Conservation (phyloP, 2,888 invertebrate species). For the Blomia tropicalis region DNA sequence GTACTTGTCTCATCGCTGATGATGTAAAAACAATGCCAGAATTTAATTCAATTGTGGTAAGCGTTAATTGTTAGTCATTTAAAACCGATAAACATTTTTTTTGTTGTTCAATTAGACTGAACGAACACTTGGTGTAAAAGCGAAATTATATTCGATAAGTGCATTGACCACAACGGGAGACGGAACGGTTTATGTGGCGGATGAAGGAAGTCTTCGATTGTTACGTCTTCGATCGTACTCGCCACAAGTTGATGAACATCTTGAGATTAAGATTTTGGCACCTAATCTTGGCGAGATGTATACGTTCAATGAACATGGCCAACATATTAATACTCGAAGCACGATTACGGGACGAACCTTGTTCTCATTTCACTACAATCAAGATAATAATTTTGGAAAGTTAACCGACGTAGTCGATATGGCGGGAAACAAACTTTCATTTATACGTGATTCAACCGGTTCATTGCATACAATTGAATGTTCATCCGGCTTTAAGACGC, state of each 20-base stretch:
- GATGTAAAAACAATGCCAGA: background rate
- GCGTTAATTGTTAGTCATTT: background rate
- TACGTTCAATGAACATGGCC: conserved; percentile 78
- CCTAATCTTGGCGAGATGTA: conserved; percentile 66
- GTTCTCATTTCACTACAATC: conserved; percentile 75
- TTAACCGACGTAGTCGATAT: conserved; percentile 66
- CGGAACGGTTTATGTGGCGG: conserved; percentile 83
- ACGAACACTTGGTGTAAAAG: conserved; percentile 33
- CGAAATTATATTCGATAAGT: conserved; percentile 82
- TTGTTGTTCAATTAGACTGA: background rate
- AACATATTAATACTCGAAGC: conserved; percentile 85
- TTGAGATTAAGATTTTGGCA: conserved; percentile 80
- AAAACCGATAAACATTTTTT: background rate
- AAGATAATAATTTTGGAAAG: conserved; percentile 59
- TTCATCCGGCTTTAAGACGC: conserved; percentile 52
- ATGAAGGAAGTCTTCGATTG: conserved; percentile 51
- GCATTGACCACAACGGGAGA: conserved; percentile 83
- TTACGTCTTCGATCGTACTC: conserved; percentile 33
- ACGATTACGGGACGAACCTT: conserved; percentile 59
- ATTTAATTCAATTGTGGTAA: background rate
- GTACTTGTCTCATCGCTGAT: conserved; percentile 34
- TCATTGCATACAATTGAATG: conserved; percentile 63
- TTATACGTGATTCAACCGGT: conserved; percentile 59
- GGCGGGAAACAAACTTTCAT: conserved; percentile 69
- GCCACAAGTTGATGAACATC: conserved; percentile 61